A percentile compares a stretch with the other conserved stretches of the same genome.
Evolutionary conservation across 2,797 vertebrate species (phyloP).

Genomic region (Gallinago nigripennis): DNA sequence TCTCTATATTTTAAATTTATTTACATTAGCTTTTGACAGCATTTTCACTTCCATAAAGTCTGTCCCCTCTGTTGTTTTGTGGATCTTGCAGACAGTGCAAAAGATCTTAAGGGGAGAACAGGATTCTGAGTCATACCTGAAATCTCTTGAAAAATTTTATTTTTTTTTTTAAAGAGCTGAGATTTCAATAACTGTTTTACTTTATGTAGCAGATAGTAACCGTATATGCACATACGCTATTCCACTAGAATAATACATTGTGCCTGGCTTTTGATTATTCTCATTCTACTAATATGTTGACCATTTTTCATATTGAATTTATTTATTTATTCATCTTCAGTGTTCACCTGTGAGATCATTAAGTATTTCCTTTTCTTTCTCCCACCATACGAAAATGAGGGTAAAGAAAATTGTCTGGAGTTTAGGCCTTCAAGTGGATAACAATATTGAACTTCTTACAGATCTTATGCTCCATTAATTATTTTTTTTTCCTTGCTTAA

Average conservation of each 20-base stretch:
- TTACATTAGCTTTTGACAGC: slow-evolving; percentile 39
- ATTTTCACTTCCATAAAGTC: neutral
- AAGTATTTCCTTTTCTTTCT: neutral
- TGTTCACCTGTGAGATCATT: neutral
- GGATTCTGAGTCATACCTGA: slow-evolving; percentile 24
- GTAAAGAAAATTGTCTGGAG: neutral
- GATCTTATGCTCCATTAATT: neutral
- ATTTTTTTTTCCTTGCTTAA: neutral
- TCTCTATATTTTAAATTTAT: neutral
- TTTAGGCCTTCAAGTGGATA: neutral
- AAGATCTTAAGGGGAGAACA: neutral
- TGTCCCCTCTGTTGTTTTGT: neutral
- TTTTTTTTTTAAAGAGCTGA: neutral
- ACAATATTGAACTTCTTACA: neutral
- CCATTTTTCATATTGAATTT: neutral
- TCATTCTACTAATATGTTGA: neutral
- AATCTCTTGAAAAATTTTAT: neutral
- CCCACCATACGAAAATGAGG: neutral
- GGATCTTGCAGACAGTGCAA: neutral
- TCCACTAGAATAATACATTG: neutral
- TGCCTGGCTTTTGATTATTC: neutral
- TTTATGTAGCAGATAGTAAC: neutral
- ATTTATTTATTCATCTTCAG: neutral
- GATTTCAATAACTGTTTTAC: neutral
- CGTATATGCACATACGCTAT: neutral